Evolutionary conservation across 2,113 vertebrate genomes (phyloP).

Genomic region (Argyrosomus japonicus): DNA sequence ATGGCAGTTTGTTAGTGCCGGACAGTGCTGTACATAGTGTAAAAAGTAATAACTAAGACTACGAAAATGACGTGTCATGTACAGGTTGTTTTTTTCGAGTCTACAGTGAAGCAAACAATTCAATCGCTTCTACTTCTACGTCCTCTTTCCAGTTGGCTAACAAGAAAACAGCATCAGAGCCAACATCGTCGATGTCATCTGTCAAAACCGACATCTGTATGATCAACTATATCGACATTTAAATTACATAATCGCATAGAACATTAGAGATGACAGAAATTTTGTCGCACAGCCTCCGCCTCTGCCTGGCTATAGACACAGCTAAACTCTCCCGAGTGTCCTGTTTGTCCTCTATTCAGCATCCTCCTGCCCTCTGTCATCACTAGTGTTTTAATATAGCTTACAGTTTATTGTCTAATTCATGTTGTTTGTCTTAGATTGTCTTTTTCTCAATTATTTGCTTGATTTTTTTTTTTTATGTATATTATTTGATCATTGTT

Average conservation of each 20-base stretch:
- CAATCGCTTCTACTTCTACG: neutral
- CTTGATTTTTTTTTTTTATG: too few relatives aligned
- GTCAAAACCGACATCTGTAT: neutral
- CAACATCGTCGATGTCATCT: neutral
- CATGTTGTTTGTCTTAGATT: too few relatives aligned
- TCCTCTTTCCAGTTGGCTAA: neutral
- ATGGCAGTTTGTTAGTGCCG: neutral
- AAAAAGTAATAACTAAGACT: neutral
- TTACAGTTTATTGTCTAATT: too few relatives aligned
- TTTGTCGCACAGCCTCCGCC: too few relatives aligned
- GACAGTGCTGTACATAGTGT: neutral
- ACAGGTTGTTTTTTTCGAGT: neutral
- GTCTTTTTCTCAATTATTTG: too few relatives aligned
- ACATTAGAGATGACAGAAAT: too few relatives aligned
- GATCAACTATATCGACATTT: neutral
- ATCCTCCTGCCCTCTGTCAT: neutral
- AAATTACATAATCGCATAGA: too few relatives aligned
- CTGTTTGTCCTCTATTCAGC: neutral
- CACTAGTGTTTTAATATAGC: neutral
- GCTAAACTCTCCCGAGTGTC: neutral
- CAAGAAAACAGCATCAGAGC: neutral
- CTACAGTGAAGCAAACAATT: neutral
- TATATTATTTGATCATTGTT: too few relatives aligned
- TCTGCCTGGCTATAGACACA: neutral
- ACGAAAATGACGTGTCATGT: too few relatives aligned